Conservation (phyloP, 2,888 invertebrate species). For the Hyppa rectilinea region DNA sequence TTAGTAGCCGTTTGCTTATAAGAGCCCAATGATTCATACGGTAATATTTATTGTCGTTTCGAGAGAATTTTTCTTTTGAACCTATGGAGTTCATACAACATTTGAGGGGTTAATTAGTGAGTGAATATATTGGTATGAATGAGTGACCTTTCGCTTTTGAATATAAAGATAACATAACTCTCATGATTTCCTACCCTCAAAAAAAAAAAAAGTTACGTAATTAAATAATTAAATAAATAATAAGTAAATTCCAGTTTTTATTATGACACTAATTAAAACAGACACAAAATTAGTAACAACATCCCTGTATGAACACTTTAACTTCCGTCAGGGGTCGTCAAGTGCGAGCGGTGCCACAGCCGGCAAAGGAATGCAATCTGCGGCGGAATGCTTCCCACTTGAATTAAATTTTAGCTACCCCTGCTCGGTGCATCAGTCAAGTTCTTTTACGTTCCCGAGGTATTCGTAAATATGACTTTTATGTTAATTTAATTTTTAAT, state of each 20-base stretch:
- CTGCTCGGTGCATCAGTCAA: conserved; percentile 64
- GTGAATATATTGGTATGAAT: too few relatives aligned
- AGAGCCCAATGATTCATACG: too few relatives aligned
- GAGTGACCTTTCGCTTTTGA: too few relatives aligned
- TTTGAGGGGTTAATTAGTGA: too few relatives aligned
- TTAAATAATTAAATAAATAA: not conserved
- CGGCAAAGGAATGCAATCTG: conserved; percentile 87
- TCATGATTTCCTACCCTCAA: too few relatives aligned
- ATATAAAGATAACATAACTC: too few relatives aligned
- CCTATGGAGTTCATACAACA: too few relatives aligned
- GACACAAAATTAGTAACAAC: conserved; percentile 44
- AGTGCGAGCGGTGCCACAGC: conserved; percentile 70
- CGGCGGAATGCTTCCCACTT: conserved; percentile 82
- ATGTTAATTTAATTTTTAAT: conserved; percentile 53
- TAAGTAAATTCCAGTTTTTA: not conserved
- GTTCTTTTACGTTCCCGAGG: conserved; percentile 41
- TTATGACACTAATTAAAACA: conserved; percentile 12
- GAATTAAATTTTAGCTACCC: conserved; percentile 85
- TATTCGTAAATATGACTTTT: conserved; percentile 58
- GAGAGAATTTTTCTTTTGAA: too few relatives aligned
- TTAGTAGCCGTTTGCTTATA: too few relatives aligned
- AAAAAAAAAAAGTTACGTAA: too few relatives aligned
- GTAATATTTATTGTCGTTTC: too few relatives aligned
- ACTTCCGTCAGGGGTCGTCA: conserved; percentile 76
- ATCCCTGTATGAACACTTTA: conserved; percentile 63